Evolutionary conservation across 2,797 vertebrate species (phyloP).

Genomic region (Ambastaia sidthimunki): DNA sequence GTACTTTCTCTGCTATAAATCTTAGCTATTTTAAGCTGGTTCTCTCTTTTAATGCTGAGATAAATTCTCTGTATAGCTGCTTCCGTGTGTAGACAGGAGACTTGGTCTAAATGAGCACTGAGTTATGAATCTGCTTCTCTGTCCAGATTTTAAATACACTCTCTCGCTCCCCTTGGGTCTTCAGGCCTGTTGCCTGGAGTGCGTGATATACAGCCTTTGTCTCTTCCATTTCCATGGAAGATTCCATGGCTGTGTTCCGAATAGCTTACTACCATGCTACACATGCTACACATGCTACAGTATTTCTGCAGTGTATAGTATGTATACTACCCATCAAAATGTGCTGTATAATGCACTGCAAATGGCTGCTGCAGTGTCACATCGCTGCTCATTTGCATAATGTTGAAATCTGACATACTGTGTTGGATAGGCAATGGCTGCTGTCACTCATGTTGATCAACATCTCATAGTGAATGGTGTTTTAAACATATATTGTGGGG

Average conservation of each 20-base stretch:
- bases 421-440: not conserved
- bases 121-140: slow-evolving; percentile 47
- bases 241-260: not conserved
- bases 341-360: not conserved
- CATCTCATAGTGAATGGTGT: not conserved
- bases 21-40: slow-evolving; percentile 9
- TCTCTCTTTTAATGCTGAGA: slow-evolving; percentile 16
- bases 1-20: slow-evolving; percentile 33
- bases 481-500: not conserved
- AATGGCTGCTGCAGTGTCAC: not conserved
- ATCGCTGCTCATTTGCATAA: not conserved
- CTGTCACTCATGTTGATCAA: not conserved
- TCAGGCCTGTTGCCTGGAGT: slow-evolving; percentile 45
- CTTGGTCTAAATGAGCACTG: slow-evolving; percentile 47
- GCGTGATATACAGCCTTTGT: slow-evolving; percentile 43
- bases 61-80: slow-evolving; percentile 21
- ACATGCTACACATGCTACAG: not conserved
- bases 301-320: not conserved
- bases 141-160: slow-evolving; percentile 45
- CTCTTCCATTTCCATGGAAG: slow-evolving; percentile 41
- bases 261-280: not conserved
- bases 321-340: not conserved
- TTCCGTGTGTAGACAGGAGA: slow-evolving; percentile 29
- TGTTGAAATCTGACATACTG: not conserved
- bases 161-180: slow-evolving; percentile 29